Evolutionary conservation across 2,113 vertebrate species (phyloP).

Genomic region (Aphelocoma coerulescens): DNA sequence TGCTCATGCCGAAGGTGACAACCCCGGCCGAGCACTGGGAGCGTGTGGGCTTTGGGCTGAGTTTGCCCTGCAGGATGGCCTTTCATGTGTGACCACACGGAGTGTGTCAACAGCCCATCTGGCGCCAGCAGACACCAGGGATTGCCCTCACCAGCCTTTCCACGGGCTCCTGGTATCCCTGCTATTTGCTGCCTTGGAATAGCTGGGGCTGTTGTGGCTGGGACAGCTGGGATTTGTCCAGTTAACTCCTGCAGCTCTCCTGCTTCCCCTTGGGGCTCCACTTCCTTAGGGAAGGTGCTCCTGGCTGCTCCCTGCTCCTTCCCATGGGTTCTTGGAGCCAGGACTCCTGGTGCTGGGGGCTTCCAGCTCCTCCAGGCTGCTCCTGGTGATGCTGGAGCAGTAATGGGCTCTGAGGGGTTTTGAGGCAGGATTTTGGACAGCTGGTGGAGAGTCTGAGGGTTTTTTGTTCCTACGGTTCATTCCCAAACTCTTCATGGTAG

Average conservation of each 20-base stretch:
- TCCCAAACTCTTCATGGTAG: neutral
- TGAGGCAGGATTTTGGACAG: neutral
- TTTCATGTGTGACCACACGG: slow-evolving; percentile 67
- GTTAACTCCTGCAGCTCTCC: slow-evolving; percentile 26
- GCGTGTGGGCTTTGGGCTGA: slow-evolving; percentile 3
- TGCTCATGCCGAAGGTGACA: slow-evolving; percentile 34
- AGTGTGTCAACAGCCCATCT: slow-evolving; percentile 56
- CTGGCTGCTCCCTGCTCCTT: neutral
- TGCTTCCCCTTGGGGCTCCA: neutral
- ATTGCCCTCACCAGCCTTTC: slow-evolving; percentile 13
- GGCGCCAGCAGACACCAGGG: slow-evolving; percentile 44
- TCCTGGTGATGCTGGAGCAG: neutral
- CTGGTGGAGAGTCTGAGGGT: neutral
- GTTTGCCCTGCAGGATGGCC: slow-evolving; percentile 19
- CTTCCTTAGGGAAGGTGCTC: neutral
- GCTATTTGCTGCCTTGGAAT: slow-evolving; percentile 60
- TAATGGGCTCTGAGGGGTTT: neutral
- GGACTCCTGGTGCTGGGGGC: neutral
- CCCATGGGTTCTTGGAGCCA: fast-evolving
- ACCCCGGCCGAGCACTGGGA: slow-evolving; percentile 30
- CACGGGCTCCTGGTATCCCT: slow-evolving; percentile 55
- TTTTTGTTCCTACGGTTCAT: neutral
- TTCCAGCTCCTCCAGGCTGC: neutral
- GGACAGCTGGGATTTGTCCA: slow-evolving; percentile 50
- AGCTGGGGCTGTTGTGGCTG: neutral